These are phyloP conservation scores for Petrolisthes cinctipes DNA, from an alignment of 2,888 invertebrate species.

Conservation along the genomic window DNA sequence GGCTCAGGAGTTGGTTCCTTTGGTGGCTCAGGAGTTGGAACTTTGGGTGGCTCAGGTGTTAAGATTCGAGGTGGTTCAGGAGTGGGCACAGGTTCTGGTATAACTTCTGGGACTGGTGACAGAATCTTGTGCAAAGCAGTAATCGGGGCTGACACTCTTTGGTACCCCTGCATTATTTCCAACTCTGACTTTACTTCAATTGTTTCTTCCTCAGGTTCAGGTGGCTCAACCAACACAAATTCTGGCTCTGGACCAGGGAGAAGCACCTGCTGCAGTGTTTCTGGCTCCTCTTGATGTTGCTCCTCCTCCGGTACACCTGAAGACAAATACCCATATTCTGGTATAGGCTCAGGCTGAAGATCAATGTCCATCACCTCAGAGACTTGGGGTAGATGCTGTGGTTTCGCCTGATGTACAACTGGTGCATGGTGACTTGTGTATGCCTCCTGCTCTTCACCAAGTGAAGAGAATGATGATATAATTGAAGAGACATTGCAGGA, in stretches of 20 bases:
- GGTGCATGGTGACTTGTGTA: slow-evolving; percentile 21
- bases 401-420: slow-evolving; percentile 24
- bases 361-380: slow-evolving; percentile 31
- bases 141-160: slow-evolving; percentile 11
- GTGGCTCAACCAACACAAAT: slow-evolving; percentile 16
- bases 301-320: slow-evolving; percentile 25
- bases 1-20: slow-evolving; percentile 5
- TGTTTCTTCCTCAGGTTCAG: slow-evolving; percentile 25
- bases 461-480: slow-evolving; percentile 53
- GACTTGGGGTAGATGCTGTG: slow-evolving; percentile 16
- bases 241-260: slow-evolving; percentile 42
- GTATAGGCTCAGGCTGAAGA: slow-evolving; percentile 65
- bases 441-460: slow-evolving; percentile 27
- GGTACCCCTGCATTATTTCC: slow-evolving; percentile 27
- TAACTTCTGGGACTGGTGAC: slow-evolving; percentile 48
- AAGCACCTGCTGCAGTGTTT: slow-evolving; percentile 14
- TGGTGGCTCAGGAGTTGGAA: slow-evolving; percentile 30
- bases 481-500: slow-evolving; percentile 56
- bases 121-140: slow-evolving; percentile 9
- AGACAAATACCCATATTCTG: slow-evolving; percentile 51
- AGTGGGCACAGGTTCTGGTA: slow-evolving; percentile 14
- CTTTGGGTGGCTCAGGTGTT: slow-evolving; percentile 13
- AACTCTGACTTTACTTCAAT: slow-evolving; percentile 3
- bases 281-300: slow-evolving; percentile 9
- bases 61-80: slow-evolving; percentile 29